Percentiles rank a stretch among this genome's conserved stretches.
Conservation (phyloP, 2,888 invertebrate species). For the Steinernema hermaphroditum region DNA sequence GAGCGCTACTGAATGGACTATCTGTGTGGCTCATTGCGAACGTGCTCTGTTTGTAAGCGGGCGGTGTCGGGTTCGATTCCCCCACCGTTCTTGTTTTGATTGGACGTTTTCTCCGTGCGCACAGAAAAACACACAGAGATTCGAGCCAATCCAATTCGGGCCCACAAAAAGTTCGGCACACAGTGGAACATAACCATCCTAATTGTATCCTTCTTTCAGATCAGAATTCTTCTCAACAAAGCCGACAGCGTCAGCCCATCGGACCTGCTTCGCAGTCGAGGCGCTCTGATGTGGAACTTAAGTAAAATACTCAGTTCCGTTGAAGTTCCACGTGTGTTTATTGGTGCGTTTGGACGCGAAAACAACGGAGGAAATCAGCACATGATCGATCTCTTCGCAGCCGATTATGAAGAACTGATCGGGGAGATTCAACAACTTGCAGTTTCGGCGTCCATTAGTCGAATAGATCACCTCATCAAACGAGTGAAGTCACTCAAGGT, state of each 20-base stretch:
- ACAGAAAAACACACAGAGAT: too few relatives aligned
- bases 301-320: slow-evolving; percentile 34
- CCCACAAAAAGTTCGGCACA: too few relatives aligned
- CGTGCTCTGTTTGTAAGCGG: too few relatives aligned
- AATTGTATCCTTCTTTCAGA: neutral
- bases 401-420: slow-evolving; percentile 27
- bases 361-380: slow-evolving; percentile 13
- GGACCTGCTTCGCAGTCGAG: slow-evolving; percentile 36
- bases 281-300: slow-evolving; percentile 40
- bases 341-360: slow-evolving; percentile 38
- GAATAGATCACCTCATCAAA: slow-evolving; percentile 38
- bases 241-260: slow-evolving; percentile 33
- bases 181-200: too few relatives aligned
- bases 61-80: too few relatives aligned
- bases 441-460: neutral
- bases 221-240: slow-evolving; percentile 41
- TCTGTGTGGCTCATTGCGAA: too few relatives aligned
- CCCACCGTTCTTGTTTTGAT: too few relatives aligned
- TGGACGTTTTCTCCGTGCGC: too few relatives aligned
- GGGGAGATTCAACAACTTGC: slow-evolving; percentile 33
- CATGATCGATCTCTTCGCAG: slow-evolving; percentile 21
- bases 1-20: too few relatives aligned
- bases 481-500: slow-evolving; percentile 29
- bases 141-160: too few relatives aligned
- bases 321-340: slow-evolving; percentile 39